Evolutionary conservation across 2,888 invertebrate species (phyloP).

Genomic region (Melieria omissa): DNA sequence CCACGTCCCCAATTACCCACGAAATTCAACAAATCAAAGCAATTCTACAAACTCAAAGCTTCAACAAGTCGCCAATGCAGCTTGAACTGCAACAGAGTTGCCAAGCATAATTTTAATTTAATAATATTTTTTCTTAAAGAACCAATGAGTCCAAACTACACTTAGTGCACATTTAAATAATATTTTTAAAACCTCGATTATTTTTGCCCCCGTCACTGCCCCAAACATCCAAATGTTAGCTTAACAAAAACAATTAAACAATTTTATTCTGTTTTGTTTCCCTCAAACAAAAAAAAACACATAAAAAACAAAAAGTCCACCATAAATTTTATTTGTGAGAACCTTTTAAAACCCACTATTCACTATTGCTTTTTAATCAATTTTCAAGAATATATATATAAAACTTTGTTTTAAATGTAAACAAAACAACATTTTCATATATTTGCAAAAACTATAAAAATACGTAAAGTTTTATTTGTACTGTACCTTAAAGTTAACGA

Average conservation of each 20-base stretch:
- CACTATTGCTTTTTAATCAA: background rate
- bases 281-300: conserved; percentile 12
- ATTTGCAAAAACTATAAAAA: conserved; percentile 8
- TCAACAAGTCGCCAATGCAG: background rate
- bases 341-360: background rate
- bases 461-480: conserved; percentile 42
- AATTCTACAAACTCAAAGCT: background rate
- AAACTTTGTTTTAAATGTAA: conserved; percentile 29
- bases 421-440: conserved; percentile 15
- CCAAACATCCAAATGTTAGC: conserved; percentile 7
- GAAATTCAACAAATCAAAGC: conserved; percentile 2
- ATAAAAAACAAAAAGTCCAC: conserved; percentile 11
- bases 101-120: background rate
- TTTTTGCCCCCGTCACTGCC: conserved; percentile 1
- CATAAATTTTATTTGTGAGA: background rate
- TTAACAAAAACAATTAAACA: background rate
- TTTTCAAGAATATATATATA: conserved; percentile 20
- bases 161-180: too few relatives aligned
- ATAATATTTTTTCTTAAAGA: background rate
- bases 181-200: background rate
- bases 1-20: background rate
- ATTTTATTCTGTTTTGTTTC: too few relatives aligned
- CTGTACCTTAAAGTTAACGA: conserved; percentile 43
- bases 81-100: background rate
- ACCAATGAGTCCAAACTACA: background rate